Percentiles rank a stretch among this genome's conserved stretches.
Evolutionary conservation across 2,888 invertebrate genomes (phyloP).

Genomic region (Drosophila quasianomalipes): DNA sequence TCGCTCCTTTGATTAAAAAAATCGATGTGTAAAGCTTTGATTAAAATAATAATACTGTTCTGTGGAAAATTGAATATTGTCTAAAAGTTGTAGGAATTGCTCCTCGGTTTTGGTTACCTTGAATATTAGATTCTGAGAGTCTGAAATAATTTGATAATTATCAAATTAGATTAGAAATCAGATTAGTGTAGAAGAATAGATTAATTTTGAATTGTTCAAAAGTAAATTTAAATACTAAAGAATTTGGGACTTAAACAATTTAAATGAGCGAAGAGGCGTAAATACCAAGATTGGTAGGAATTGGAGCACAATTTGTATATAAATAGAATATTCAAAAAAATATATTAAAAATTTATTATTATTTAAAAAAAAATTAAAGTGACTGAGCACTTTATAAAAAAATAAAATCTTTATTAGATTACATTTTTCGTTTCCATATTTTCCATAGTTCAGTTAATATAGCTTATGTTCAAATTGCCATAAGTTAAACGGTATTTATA

Average conservation of each 20-base stretch:
- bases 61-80: not conserved
- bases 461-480: not conserved
- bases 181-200: not conserved
- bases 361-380: fast-evolving
- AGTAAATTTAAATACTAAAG: not conserved
- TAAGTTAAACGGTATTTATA: not conserved
- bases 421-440: too few species aligned
- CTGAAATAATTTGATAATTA: not conserved
- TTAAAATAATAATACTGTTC: not conserved
- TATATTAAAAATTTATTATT: not conserved
- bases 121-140: not conserved
- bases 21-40: not conserved
- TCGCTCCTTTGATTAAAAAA: not conserved
- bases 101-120: not conserved
- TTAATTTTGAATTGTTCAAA: not conserved
- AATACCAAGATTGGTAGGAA: not conserved
- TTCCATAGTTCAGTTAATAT: not conserved
- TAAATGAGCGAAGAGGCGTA: not conserved
- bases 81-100: not conserved
- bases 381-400: not conserved
- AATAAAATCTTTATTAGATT: not conserved
- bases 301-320: not conserved
- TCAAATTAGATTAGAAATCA: too few species aligned
- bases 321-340: not conserved
- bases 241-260: not conserved